Percentiles rank a stretch among this genome's conserved stretches.
Evolutionary conservation across 2,113 vertebrate genomes (phyloP).

Genomic region (Platanista minor): DNA sequence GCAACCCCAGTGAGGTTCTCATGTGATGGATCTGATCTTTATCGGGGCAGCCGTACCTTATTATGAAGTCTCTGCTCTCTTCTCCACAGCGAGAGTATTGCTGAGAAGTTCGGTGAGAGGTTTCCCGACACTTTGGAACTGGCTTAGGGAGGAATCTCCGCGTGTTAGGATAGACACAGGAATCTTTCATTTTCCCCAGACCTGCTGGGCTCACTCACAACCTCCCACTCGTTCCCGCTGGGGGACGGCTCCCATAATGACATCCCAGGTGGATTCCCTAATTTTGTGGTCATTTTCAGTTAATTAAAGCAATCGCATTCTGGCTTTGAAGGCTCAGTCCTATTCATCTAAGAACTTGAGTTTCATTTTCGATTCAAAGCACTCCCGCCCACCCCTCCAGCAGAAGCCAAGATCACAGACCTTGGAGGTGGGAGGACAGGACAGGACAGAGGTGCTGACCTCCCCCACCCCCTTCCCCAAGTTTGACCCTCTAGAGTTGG

Average conservation of each 20-base stretch:
- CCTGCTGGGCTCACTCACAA: background rate
- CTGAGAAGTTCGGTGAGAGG: background rate
- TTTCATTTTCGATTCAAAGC: background rate
- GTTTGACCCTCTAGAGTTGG: background rate
- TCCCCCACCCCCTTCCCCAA: background rate
- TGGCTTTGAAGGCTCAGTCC: background rate
- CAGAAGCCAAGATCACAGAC: background rate
- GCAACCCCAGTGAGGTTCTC: background rate
- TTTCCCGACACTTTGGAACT: background rate
- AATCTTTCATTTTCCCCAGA: background rate
- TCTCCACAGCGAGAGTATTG: accelerated
- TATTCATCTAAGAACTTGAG: conserved; percentile 21
- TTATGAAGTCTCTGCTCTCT: background rate
- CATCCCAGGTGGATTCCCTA: background rate
- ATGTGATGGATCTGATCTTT: background rate
- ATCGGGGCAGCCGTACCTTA: background rate
- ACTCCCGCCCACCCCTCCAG: background rate
- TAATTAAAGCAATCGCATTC: conserved; percentile 20
- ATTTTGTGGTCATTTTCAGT: conserved; percentile 17
- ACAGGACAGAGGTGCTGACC: background rate
- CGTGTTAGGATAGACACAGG: background rate
- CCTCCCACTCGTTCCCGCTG: background rate
- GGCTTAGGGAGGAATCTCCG: background rate
- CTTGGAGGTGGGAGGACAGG: background rate
- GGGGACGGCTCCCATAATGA: background rate